A percentile compares a stretch with the other conserved stretches of the same genome.
phyloP scores from a whole-genome alignment of 37 sponge, comb jelly and placozoan species.

The Bolinopsis microptera region DNA sequence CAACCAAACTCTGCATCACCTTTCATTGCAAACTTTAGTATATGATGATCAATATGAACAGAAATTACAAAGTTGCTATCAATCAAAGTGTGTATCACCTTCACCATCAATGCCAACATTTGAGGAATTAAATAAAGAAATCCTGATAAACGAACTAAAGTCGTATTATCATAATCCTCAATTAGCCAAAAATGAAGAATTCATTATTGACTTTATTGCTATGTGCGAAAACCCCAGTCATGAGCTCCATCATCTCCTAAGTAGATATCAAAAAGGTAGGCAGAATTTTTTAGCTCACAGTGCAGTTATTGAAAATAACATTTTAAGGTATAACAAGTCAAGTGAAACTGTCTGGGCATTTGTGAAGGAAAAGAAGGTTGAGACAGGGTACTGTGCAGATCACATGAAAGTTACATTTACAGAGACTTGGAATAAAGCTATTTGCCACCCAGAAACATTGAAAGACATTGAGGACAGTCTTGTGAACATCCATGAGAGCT shows the following conservation, averaged over 20 bases:
- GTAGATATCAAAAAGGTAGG: conserved; percentile 22
- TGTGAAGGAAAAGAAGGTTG: conserved; percentile 37
- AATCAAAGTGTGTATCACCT: conserved; percentile 49
- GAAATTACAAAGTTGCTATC: conserved; percentile 52
- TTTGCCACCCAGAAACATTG: conserved; percentile 24
- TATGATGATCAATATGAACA: conserved; percentile 66
- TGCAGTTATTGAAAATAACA: background rate
- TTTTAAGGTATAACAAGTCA: conserved; percentile 6
- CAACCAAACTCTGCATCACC: conserved; percentile 9
- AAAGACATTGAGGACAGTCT: conserved; percentile 48
- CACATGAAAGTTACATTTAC: conserved; percentile 48
- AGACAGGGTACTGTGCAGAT: conserved; percentile 54
- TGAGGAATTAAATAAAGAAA: conserved; percentile 54
- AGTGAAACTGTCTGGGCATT: conserved; percentile 31
- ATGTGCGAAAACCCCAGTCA: conserved; percentile 51
- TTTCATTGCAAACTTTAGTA: conserved; percentile 34
- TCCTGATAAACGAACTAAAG: conserved; percentile 71
- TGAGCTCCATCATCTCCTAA: conserved; percentile 19
- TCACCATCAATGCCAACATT: conserved; percentile 42
- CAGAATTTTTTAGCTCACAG: conserved; percentile 8
- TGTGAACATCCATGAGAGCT: background rate
- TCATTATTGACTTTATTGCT: conserved; percentile 78
- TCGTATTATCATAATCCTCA: conserved; percentile 81
- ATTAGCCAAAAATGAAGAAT: conserved; percentile 73
- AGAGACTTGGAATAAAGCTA: background rate